phyloP scores from a whole-genome alignment of 2,888 invertebrate genomes.

The Idaea aversata region DNA sequence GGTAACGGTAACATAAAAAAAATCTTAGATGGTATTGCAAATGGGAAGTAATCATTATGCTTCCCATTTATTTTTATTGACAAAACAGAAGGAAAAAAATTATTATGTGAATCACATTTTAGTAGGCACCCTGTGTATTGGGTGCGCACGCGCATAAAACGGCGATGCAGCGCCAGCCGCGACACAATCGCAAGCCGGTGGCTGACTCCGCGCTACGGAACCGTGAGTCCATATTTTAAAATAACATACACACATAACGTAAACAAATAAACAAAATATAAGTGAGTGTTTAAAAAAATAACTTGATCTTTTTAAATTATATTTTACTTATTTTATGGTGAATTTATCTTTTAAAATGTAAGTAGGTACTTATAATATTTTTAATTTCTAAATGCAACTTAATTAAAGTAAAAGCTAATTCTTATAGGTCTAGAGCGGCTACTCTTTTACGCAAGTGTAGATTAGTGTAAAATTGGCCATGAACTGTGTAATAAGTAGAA shows the following conservation, averaged over 20 bases:
- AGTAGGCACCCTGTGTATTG: slow-evolving; percentile 56
- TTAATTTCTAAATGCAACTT: no score
- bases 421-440: no score
- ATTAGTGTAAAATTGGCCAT: no score
- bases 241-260: slow-evolving; percentile 10
- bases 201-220: slow-evolving; percentile 46
- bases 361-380: no score
- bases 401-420: no score
- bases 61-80: slow-evolving; percentile 1
- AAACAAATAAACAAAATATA: slow-evolving; percentile 18
- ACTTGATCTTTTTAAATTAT: neutral
- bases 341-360: no score
- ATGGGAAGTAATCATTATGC: neutral
- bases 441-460: no score
- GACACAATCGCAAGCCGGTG: slow-evolving; percentile 62
- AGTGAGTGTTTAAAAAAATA: neutral
- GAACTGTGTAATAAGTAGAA: neutral
- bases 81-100: slow-evolving; percentile 38
- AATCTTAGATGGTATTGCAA: neutral
- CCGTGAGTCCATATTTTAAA: slow-evolving; percentile 55
- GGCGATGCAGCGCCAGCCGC: slow-evolving; percentile 41
- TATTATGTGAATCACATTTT: slow-evolving; percentile 30
- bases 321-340: no score
- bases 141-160: slow-evolving; percentile 65
- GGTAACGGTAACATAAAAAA: neutral